These are phyloP conservation scores for Unio pictorum DNA, from an alignment of 2,888 invertebrate species.

Conservation along the genomic window DNA sequence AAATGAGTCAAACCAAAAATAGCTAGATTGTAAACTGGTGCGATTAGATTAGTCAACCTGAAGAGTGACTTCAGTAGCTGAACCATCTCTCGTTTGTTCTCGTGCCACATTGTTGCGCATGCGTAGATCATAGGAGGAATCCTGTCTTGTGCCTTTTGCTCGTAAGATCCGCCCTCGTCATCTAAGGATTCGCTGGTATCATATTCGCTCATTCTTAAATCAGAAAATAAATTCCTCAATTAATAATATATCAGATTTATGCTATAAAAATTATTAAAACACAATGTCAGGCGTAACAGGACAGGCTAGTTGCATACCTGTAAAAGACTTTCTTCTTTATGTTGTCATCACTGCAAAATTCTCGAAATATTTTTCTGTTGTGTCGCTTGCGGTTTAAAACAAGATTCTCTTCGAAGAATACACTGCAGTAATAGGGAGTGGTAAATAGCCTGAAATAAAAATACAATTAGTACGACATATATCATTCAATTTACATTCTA, in stretches of 20 bases:
- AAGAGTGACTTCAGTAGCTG: conserved; percentile 89
- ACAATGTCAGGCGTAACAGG: no score
- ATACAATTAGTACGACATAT: no score
- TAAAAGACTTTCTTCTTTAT: conserved; percentile 72
- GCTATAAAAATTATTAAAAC: no score
- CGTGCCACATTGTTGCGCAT: conserved; percentile 99
- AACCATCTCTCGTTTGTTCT: conserved; percentile 95
- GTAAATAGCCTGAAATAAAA: conserved; percentile 81
- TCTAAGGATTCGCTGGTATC: conserved; percentile 5
- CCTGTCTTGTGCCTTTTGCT: conserved; percentile 18
- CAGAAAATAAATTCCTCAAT: no score
- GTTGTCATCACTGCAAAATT: conserved; percentile 75
- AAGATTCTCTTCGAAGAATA: conserved; percentile 95
- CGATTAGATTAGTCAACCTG: conserved; percentile 36
- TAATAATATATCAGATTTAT: no score
- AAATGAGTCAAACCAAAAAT: no score
- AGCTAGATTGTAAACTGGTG: no score
- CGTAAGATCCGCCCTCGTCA: conserved; percentile 11
- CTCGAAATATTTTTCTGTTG: conserved; percentile 80
- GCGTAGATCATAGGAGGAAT: conserved; percentile 82
- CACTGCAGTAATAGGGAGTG: conserved; percentile 91
- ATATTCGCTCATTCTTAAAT: neutral
- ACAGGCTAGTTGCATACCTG: conserved; percentile 14
- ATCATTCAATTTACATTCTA: no score
- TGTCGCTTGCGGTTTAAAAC: conserved; percentile 91